phyloP scores from a whole-genome alignment of 2,888 invertebrate species.

The Drosophila gaucha region DNA sequence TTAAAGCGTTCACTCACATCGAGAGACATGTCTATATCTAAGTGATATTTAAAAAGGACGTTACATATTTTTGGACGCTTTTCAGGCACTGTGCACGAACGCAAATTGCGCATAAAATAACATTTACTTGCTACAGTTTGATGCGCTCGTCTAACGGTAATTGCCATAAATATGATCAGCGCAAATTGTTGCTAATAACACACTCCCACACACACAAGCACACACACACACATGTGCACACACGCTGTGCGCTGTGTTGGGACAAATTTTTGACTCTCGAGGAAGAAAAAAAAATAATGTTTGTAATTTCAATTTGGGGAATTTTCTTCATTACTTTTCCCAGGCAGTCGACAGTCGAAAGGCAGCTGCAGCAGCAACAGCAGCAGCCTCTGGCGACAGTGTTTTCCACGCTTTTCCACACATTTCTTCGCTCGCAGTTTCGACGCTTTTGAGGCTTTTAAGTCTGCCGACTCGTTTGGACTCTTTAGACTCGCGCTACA shows the following conservation, averaged over 20 bases:
- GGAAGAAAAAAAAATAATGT: constrained; percentile 39
- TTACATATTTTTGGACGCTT: constrained; percentile 1
- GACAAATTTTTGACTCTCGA: constrained; percentile 29
- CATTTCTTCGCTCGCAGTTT: constrained; percentile 11
- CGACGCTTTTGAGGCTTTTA: constrained; percentile 30
- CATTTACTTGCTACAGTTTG: constrained; percentile 62
- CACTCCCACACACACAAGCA: constrained; percentile 21
- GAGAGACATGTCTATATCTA: not conserved
- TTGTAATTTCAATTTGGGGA: constrained; percentile 77
- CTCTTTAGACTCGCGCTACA: constrained; percentile 32
- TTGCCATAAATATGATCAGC: constrained; percentile 72
- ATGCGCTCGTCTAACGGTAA: constrained; percentile 69
- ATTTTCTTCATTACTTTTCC: constrained; percentile 72
- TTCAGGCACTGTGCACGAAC: constrained; percentile 10
- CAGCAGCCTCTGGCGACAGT: constrained; percentile 43
- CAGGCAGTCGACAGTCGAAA: constrained; percentile 13
- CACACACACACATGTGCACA: not conserved
- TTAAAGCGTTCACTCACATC: too few species aligned
- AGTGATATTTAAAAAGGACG: not conserved
- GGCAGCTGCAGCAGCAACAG: constrained; percentile 9
- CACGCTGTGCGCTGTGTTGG: constrained; percentile 9
- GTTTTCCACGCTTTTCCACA: constrained; percentile 22
- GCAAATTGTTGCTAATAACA: constrained; percentile 79
- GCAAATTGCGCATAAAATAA: constrained; percentile 61
- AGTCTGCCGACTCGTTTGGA: constrained; percentile 19